phyloP scores from a whole-genome alignment of 2,113 vertebrate genomes.

The Cyanistes caeruleus region DNA sequence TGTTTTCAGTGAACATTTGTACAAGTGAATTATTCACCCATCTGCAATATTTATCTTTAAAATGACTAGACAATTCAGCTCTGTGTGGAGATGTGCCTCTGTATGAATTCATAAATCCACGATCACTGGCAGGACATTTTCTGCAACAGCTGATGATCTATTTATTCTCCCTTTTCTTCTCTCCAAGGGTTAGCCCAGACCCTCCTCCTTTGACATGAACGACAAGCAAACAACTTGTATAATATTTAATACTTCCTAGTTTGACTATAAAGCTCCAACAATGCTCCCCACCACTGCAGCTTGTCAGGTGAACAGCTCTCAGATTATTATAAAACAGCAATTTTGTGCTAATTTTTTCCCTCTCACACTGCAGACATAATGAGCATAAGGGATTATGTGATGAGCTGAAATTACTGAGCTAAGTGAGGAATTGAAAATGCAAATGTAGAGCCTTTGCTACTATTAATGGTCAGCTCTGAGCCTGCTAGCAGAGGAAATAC shows the following conservation, averaged over 20 bases:
- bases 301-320: not conserved
- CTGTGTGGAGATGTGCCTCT: not conserved
- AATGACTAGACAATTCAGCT: constrained; percentile 47
- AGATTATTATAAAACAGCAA: not conserved
- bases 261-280: not conserved
- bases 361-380: not conserved
- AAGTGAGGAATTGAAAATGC: not conserved
- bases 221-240: not conserved
- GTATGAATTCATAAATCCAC: constrained; percentile 32
- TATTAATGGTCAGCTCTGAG: not conserved
- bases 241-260: not conserved
- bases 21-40: constrained; percentile 62
- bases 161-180: constrained; percentile 49
- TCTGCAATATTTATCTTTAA: constrained; percentile 68
- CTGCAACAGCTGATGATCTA: constrained; percentile 28
- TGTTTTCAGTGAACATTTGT: constrained; percentile 52
- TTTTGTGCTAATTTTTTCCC: not conserved
- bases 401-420: constrained; percentile 1
- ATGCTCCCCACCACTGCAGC: not conserved
- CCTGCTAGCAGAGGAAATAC: not conserved
- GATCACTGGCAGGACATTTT: constrained; percentile 28
- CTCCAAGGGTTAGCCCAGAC: constrained; percentile 22
- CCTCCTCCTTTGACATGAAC: constrained; percentile 11
- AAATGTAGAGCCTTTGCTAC: not conserved
- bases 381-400: not conserved